Evolutionary conservation across 2,113 vertebrate genomes (phyloP).

Genomic region (Pontoporia blainvillei): DNA sequence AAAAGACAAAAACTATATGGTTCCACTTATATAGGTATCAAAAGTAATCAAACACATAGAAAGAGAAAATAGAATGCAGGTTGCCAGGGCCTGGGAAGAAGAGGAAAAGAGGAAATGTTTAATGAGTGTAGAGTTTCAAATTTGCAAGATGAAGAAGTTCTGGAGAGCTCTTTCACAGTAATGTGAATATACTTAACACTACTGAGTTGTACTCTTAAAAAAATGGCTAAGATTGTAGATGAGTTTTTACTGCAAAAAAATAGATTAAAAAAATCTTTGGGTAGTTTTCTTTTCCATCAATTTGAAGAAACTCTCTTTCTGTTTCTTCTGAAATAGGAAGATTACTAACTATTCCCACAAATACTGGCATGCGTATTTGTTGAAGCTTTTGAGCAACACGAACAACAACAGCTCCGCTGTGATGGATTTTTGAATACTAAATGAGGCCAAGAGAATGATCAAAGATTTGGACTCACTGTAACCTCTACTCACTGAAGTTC

Average conservation of each 20-base stretch:
- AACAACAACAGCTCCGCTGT: conserved; percentile 39
- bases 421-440: conserved; percentile 37
- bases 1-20: background rate
- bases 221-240: background rate
- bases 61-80: background rate
- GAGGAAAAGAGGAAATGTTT: background rate
- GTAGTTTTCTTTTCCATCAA: background rate
- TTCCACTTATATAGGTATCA: background rate
- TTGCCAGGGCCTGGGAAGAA: background rate
- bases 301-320: conserved; percentile 4
- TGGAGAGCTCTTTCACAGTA: background rate
- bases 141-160: background rate
- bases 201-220: background rate
- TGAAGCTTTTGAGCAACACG: conserved; percentile 11
- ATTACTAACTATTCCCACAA: conserved; percentile 36
- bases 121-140: background rate
- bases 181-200: background rate
- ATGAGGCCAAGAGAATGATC: conserved; percentile 31
- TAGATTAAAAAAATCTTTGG: background rate
- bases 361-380: background rate
- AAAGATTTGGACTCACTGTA: background rate
- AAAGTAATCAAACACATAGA: background rate
- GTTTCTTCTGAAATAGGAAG: background rate
- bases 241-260: background rate
- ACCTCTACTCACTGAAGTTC: conserved; percentile 49